These are phyloP conservation scores for Acrocephalus arundinaceus DNA, from an alignment of 2,113 vertebrate species.

Conservation along the genomic window DNA sequence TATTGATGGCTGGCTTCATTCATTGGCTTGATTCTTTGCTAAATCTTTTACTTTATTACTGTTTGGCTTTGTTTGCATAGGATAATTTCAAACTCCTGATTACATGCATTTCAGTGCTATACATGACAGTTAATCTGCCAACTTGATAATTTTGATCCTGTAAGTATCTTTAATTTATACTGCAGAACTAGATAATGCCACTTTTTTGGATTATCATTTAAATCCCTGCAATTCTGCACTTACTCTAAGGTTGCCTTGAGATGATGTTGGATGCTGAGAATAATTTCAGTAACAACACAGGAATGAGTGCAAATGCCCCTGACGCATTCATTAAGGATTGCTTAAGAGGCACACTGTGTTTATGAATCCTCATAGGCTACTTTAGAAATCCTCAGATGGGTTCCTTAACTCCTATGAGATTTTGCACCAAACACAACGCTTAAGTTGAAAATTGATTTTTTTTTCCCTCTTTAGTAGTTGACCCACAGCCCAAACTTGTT, in stretches of 20 bases:
- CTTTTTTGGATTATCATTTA: slow-evolving; percentile 24
- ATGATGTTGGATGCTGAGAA: not conserved
- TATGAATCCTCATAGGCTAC: slow-evolving; percentile 24
- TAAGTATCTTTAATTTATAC: slow-evolving; percentile 47
- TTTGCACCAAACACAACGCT: not conserved
- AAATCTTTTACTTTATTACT: slow-evolving; percentile 32
- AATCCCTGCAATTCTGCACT: slow-evolving; percentile 14
- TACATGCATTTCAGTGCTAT: not conserved
- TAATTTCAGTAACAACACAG: slow-evolving; percentile 5
- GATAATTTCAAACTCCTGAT: slow-evolving; percentile 29
- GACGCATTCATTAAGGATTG: slow-evolving; percentile 15
- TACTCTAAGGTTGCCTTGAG: slow-evolving; percentile 8
- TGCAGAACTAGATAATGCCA: not conserved
- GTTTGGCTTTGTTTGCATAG: slow-evolving; percentile 21
- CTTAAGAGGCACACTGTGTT: not conserved
- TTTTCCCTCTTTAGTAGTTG: not conserved
- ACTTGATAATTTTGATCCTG: slow-evolving; percentile 23
- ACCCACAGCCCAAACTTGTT: not conserved
- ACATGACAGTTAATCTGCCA: not conserved
- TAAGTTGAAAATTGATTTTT: not conserved
- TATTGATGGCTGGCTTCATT: not conserved
- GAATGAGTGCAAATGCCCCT: not conserved
- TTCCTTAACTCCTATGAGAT: slow-evolving; percentile 17
- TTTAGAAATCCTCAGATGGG: slow-evolving; percentile 16
- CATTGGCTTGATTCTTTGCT: not conserved